Percentiles rank a stretch among this genome's conserved stretches.
Evolutionary conservation across 2,113 vertebrate species (phyloP).

Genomic region (Cnemophilus loriae): DNA sequence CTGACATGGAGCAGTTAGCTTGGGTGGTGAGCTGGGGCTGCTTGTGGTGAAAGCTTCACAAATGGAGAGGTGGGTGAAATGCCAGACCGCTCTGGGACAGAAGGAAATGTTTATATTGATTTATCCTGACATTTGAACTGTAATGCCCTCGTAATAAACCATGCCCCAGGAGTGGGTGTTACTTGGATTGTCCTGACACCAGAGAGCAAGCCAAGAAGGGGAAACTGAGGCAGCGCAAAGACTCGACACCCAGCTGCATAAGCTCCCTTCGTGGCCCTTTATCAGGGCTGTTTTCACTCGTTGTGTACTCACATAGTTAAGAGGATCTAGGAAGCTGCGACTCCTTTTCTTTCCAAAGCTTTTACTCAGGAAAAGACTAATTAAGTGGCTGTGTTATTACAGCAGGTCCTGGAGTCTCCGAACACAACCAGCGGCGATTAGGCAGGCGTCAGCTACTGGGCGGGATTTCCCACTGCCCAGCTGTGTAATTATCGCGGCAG

Average conservation of each 20-base stretch:
- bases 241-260: background rate
- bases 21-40: background rate
- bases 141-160: background rate
- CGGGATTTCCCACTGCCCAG: conserved; percentile 49
- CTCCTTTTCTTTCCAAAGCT: conserved; percentile 23
- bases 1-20: background rate
- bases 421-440: conserved; percentile 36
- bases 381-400: conserved; percentile 60
- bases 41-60: background rate
- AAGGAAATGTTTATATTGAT: background rate
- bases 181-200: background rate
- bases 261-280: background rate
- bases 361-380: conserved; percentile 59
- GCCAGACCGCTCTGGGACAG: background rate
- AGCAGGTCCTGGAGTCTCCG: conserved; percentile 25
- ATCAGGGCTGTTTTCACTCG: background rate
- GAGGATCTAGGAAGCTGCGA: background rate
- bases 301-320: background rate
- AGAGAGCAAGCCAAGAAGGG: background rate
- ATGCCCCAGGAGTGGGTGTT: background rate
- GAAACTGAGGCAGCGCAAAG: conserved; percentile 28
- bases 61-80: background rate
- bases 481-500: conserved; percentile 33
- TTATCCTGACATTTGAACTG: background rate
- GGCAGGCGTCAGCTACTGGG: conserved; percentile 54